Conservation (phyloP, 2,113 vertebrate genomes). For the Macrotus californicus region DNA sequence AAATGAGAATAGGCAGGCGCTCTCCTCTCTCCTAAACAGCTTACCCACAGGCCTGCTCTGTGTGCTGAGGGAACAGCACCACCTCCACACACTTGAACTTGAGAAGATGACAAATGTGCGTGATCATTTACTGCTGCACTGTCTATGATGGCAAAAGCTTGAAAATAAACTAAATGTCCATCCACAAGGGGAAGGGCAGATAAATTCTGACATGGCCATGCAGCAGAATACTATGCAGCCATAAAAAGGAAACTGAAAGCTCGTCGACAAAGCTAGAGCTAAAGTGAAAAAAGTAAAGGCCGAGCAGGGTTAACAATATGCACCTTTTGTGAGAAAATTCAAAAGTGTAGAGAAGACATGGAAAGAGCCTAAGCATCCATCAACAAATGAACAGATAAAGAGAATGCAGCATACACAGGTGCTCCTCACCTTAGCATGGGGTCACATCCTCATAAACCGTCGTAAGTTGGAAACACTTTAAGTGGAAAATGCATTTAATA, state of each 20-base stretch:
- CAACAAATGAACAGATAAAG: neutral
- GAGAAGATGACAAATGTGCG: neutral
- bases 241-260: neutral
- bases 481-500: neutral
- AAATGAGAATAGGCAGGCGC: neutral
- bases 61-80: neutral
- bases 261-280: neutral
- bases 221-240: neutral
- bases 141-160: neutral
- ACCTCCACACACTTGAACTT: neutral
- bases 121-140: too few relatives aligned
- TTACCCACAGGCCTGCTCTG: neutral
- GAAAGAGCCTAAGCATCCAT: neutral
- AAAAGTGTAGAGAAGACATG: neutral
- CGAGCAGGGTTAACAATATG: neutral
- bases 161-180: neutral
- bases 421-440: neutral
- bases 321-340: neutral
- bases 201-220: rapidly evolving
- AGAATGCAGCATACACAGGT: neutral
- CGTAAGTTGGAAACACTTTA: too few relatives aligned
- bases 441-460: neutral
- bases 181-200: neutral
- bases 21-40: neutral
- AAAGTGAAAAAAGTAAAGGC: neutral